phyloP scores from a whole-genome alignment of 2,888 invertebrate genomes.

The Xestia c-nigrum region DNA sequence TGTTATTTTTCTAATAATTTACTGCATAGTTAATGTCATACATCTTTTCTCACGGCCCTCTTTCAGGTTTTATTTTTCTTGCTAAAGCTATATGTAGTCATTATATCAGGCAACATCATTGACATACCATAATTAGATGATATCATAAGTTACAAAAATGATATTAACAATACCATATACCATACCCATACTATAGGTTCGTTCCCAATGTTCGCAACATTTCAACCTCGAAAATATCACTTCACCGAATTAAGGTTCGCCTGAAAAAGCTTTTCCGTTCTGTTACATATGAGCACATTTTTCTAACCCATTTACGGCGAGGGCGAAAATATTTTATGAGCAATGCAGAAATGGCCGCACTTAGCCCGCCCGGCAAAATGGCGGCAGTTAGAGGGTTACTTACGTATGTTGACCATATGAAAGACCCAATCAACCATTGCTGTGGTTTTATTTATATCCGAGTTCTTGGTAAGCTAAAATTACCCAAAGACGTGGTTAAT shows the following conservation, averaged over 20 bases:
- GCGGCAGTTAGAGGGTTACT: constrained; percentile 32
- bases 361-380: constrained; percentile 37
- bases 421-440: constrained; percentile 45
- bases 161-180: background rate
- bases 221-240: constrained; percentile 1
- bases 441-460: constrained; percentile 45
- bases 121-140: background rate
- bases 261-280: constrained; percentile 37
- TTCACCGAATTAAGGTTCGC: constrained; percentile 18
- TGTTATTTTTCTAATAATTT: background rate
- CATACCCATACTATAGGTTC: background rate
- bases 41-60: background rate
- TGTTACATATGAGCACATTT: constrained; percentile 41
- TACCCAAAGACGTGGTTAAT: constrained; percentile 22
- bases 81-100: no score
- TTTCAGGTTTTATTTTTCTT: background rate
- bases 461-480: constrained; percentile 35
- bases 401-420: constrained; percentile 45
- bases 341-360: constrained; percentile 48
- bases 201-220: background rate
- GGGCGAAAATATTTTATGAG: constrained; percentile 56
- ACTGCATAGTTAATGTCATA: background rate
- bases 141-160: background rate
- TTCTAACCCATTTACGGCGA: constrained; percentile 51
- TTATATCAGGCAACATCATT: background rate